Evolutionary conservation across 1,140 invertebrate species (phyloP).

Genomic region (Euwallacea fornicatus): DNA sequence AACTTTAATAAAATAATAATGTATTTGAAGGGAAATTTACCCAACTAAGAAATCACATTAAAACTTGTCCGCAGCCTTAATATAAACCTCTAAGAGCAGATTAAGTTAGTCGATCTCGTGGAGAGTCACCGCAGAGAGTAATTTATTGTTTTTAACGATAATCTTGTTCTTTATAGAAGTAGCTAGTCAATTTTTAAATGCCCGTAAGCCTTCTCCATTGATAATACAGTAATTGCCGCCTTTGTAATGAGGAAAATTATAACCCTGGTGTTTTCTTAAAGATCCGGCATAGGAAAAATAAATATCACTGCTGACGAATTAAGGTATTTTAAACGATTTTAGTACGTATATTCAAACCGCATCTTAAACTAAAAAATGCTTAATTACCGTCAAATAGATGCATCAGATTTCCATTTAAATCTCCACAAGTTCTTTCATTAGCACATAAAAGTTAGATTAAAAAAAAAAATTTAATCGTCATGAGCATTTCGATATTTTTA

Average conservation of each 20-base stretch:
- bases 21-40: no score
- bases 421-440: neutral
- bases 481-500: slow-evolving; percentile 22
- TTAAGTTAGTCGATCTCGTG: slow-evolving; percentile 21
- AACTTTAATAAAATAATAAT: no score
- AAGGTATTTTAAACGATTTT: slow-evolving; percentile 22
- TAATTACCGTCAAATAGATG: neutral
- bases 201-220: slow-evolving; percentile 8
- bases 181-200: slow-evolving; percentile 20
- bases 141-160: slow-evolving; percentile 32
- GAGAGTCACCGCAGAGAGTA: slow-evolving; percentile 13
- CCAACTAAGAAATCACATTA: no score
- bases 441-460: slow-evolving; percentile 17
- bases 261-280: neutral
- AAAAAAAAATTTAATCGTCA: slow-evolving; percentile 19
- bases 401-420: slow-evolving; percentile 8
- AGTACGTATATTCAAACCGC: slow-evolving; percentile 7
- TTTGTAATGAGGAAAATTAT: neutral
- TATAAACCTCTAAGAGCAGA: slow-evolving; percentile 8
- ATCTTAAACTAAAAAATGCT: slow-evolving; percentile 17
- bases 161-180: slow-evolving; percentile 31
- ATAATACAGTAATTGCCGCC: slow-evolving; percentile 18
- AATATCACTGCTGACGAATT: neutral
- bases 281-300: neutral
- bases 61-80: no score